Percentiles rank a stretch among this genome's conserved stretches.
Conservation (phyloP, 2,888 invertebrate genomes). For the Patella pellucida region DNA sequence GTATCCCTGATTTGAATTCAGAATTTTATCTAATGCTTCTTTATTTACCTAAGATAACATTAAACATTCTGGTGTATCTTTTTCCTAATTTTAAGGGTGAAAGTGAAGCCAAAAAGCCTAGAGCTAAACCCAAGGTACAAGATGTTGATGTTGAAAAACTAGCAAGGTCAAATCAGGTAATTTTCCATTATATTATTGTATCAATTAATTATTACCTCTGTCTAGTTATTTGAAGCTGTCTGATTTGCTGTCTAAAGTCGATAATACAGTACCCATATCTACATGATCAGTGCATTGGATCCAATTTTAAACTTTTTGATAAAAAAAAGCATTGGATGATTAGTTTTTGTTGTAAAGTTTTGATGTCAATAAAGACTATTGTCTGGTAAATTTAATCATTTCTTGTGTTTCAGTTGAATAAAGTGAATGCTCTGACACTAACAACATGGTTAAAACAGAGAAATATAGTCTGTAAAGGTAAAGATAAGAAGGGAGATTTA, state of each 20-base stretch:
- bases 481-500: constrained; percentile 61
- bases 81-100: background rate
- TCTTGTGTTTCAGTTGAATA: constrained; percentile 42
- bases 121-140: constrained; percentile 51
- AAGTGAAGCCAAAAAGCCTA: constrained; percentile 43
- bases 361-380: no score
- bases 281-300: background rate
- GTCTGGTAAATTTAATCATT: no score
- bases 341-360: no score
- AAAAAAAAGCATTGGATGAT: no score
- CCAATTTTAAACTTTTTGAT: background rate
- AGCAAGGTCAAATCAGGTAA: constrained; percentile 51
- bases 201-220: no score
- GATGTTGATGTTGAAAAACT: constrained; percentile 51
- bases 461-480: constrained; percentile 49
- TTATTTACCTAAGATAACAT: no score
- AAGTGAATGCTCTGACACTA: constrained; percentile 52
- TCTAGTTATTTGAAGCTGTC: no score
- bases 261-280: no score
- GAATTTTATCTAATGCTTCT: no score
- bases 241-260: no score
- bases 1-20: no score
- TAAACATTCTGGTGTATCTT: background rate
- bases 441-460: constrained; percentile 51
- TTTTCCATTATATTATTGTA: background rate